Evolutionary conservation across 1,140 invertebrate species (phyloP).

Genomic region (Musca vetustissima): DNA sequence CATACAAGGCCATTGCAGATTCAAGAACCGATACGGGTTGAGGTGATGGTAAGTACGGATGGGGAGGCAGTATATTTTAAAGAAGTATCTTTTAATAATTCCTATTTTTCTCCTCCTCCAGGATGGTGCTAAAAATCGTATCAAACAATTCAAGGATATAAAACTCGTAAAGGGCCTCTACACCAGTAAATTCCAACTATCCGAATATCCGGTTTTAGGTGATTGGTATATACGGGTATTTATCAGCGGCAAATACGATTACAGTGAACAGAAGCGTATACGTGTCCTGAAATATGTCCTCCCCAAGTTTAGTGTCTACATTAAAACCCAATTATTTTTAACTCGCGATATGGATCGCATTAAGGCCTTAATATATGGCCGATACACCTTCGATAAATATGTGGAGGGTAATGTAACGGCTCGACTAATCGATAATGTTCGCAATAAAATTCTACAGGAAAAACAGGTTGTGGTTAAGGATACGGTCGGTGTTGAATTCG

Average conservation of each 20-base stretch:
- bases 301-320: conserved; percentile 87
- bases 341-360: conserved; percentile 78
- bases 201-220: conserved; percentile 83
- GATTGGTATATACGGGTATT: conserved; percentile 81
- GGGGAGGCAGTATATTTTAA: too few species aligned
- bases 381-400: conserved; percentile 69
- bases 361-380: conserved; percentile 76
- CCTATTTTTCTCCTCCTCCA: too few species aligned
- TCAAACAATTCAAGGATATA: conserved; percentile 77
- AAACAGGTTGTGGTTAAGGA: conserved; percentile 73
- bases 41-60: conserved; percentile 30
- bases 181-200: conserved; percentile 75
- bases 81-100: too few species aligned
- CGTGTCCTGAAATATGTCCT: conserved; percentile 81
- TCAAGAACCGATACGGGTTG: conserved; percentile 36
- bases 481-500: conserved; percentile 68
- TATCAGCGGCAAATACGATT: conserved; percentile 31
- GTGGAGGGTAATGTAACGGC: conserved; percentile 75
- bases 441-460: conserved; percentile 52
- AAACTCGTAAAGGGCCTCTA: conserved; percentile 75
- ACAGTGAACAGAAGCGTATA: conserved; percentile 60
- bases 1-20: conserved; percentile 66
- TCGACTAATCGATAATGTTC: conserved; percentile 58
- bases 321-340: conserved; percentile 77
- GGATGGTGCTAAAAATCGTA: conserved; percentile 42